Conservation (phyloP, 2,888 invertebrate species). For the Scaptomyza parva region DNA sequence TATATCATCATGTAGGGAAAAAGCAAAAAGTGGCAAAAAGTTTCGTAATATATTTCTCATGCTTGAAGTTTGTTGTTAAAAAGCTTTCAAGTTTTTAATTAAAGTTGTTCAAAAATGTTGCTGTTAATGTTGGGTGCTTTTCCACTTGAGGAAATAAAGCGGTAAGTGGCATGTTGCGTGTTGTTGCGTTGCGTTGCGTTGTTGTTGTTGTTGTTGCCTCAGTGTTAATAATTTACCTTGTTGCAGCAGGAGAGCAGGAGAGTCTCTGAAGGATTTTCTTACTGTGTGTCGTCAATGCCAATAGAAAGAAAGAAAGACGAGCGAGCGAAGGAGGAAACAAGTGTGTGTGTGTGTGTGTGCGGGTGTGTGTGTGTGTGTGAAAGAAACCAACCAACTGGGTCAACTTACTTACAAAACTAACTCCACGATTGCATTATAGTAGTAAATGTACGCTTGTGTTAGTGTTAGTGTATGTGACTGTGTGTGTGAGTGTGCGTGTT, state of each 20-base stretch:
- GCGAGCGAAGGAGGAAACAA: constrained; percentile 5
- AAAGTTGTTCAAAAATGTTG: constrained; percentile 15
- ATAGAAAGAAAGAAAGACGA: constrained; percentile 13
- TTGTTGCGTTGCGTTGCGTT: no score
- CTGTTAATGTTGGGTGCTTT: constrained; percentile 15
- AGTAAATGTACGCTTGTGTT: constrained; percentile 1
- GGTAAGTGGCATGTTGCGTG: constrained; percentile 42
- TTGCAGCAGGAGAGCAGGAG: no score
- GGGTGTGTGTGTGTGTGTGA: constrained; percentile 1
- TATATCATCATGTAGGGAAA: not conserved
- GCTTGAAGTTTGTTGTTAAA: not conserved
- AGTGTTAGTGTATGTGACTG: not conserved
- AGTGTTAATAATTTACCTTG: constrained; percentile 30
- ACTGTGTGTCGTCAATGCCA: not conserved
- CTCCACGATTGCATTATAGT: constrained; percentile 23
- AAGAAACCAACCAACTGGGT: constrained; percentile 38
- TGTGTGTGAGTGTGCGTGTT: not conserved
- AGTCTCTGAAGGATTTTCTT: constrained; percentile 31
- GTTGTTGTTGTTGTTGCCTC: not conserved
- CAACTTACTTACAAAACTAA: constrained; percentile 25
- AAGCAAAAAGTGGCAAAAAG: constrained; percentile 1
- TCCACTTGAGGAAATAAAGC: constrained; percentile 26
- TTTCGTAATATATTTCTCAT: constrained; percentile 9
- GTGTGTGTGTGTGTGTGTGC: constrained; percentile 4
- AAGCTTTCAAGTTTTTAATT: constrained; percentile 23